Base-by-base conservation (phyloP, 1,140 invertebrate genomes). In the Caerostris darwini region DNA sequence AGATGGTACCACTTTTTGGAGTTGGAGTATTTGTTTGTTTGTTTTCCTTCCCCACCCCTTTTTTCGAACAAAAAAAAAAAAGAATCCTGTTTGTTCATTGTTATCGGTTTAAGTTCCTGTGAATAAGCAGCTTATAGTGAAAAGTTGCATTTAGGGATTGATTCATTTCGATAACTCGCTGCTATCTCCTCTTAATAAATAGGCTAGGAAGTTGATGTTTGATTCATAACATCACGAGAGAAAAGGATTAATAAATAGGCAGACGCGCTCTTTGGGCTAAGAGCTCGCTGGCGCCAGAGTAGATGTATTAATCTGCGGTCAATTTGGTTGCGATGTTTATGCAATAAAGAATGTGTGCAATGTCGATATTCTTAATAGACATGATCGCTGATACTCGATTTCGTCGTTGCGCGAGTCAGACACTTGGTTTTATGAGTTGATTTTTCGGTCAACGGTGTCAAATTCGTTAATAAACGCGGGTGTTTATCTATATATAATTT, bases 241-340 rank as follows among this genome's bases (percentile, higher is more conserved):
- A 59, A 50, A 85, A 88, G 59, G 86, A 88, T 88, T 88, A 88
- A 88, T 34, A 34, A 34, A 34, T 88, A 64, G 59, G 2, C 59
- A 34, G 86, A 53, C 58, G 59, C 61, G 50, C 17, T 64, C 86
- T n/a, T 88, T 10, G 7, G 59, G 58, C 58, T 64, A 59, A 88
- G 34, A 64, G 59, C 14, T 14, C 2, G 8, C 57, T n/a, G 86
- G 86, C 86, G 86, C 86, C 86, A 88, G 19, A 53, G 86, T 88
- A 88, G 86, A 64, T 88, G 86, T 88, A 88, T 5, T 64, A 54
- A 88, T 67, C 14, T 88, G 86, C 59, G 86, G 59, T 88, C 86
- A 88, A 64, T 88, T 88, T 57, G 34, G 59, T 34, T 64, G 86
- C 14, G 19, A 53, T 57, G 56, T 88, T 64, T 64, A 88, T 64